A percentile compares a stretch with the other conserved stretches of the same genome.
Evolutionary conservation across 2,888 invertebrate species (phyloP).

Genomic region (Tenthredo mesomela): DNA sequence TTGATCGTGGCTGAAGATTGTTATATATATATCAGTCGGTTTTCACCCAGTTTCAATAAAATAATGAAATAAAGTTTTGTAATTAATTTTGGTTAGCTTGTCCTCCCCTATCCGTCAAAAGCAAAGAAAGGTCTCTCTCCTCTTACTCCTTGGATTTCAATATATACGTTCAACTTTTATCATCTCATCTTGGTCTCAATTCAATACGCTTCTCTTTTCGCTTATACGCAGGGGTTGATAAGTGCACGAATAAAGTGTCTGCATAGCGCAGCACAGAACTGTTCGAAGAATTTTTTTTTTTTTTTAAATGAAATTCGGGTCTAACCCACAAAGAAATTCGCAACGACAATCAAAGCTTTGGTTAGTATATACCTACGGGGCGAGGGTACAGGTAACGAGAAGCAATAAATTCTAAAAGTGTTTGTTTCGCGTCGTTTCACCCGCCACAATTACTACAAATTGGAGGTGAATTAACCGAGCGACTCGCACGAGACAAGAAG

Average conservation of each 20-base stretch:
- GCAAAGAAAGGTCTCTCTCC: not conserved
- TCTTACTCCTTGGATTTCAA: not conserved
- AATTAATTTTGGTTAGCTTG: conserved; percentile 26
- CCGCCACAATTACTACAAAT: conserved; percentile 31
- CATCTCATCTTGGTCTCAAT: not conserved
- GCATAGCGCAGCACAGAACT: not conserved
- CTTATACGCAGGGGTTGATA: not conserved
- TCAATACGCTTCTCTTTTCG: not conserved
- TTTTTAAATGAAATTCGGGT: not conserved
- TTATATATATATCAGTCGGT: not conserved
- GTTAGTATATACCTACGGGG: not conserved
- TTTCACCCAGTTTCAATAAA: not conserved
- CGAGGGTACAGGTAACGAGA: not conserved
- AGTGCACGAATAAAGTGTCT: not conserved
- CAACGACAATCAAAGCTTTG: not conserved
- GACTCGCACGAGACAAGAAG: not conserved
- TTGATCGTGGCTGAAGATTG: conserved; percentile 57
- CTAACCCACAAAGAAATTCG: not conserved
- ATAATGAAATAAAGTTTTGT: conserved; percentile 33
- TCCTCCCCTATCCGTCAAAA: not conserved
- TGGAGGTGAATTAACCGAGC: not conserved
- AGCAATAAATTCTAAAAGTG: conserved; percentile 1
- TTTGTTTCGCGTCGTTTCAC: conserved; percentile 24
- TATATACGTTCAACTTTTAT: not conserved
- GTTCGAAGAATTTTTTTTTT: not conserved